Evolutionary conservation across 2,113 vertebrate genomes (phyloP).

Genomic region (Phodopus roborovskii): DNA sequence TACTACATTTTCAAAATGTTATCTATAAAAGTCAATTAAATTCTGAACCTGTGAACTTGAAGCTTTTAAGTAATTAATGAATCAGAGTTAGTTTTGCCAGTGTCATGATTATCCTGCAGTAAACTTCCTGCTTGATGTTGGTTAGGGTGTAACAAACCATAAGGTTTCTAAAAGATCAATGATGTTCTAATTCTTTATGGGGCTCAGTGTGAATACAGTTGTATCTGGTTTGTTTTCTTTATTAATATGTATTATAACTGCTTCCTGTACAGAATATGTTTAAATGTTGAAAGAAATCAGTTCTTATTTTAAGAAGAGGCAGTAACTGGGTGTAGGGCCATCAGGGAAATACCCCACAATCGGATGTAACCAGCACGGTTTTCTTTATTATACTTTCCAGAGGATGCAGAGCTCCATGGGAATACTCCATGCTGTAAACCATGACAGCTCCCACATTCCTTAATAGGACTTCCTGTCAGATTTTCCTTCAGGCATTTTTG

Average conservation of each 20-base stretch:
- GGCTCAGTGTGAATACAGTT: accelerated
- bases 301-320: neutral
- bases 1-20: neutral
- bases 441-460: conserved; percentile 60
- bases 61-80: neutral
- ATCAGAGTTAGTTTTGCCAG: neutral
- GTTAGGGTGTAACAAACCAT: neutral
- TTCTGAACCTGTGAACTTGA: neutral
- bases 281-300: conserved; percentile 25
- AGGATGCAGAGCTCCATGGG: neutral
- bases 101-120: accelerated
- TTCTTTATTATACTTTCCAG: conserved; percentile 21
- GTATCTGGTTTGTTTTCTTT: neutral
- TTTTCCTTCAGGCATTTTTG: conserved; percentile 51
- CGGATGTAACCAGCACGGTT: neutral
- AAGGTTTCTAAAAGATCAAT: neutral
- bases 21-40: neutral
- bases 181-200: neutral
- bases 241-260: neutral
- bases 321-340: neutral
- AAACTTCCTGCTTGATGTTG: neutral
- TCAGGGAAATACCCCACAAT: neutral
- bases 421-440: conserved; percentile 34
- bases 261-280: neutral
- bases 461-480: conserved; percentile 69